Evolutionary conservation across 2,113 vertebrate genomes (phyloP), one percentile per base, ranked within the genome.

Genomic region (Cebidichthys violaceus): DNA sequence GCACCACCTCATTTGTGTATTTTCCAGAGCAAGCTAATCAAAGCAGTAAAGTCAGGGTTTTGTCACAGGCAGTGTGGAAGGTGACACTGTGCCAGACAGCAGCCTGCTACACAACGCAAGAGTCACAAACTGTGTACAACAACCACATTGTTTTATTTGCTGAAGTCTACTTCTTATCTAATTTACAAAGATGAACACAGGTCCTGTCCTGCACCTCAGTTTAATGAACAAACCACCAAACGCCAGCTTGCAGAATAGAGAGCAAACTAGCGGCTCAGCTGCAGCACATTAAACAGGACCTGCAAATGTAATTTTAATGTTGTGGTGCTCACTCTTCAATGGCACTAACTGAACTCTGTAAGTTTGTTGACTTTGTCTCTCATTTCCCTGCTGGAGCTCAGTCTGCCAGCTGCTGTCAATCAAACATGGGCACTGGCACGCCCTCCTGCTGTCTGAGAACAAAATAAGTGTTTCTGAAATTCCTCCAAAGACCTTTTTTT

Each of bases 211-310:
- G 22, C 37, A n/a, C 50, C 62, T n/a, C 4, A 7, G 27, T 31
- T 43, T 59, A 20, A 18, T 59, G 20, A 57, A 43, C 22, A 2
- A 66, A 17, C 43, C 4, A 47, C 45, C 45, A 47, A 47, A 47
- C 45, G 15, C 9, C 22, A 55, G 29, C 47, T 66, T 41, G 47
- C 73, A 41, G 62, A 20, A 6, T 13, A 24, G 11, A 35, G 11
- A 8, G 18, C 62, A 15, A 45, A 67, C 31, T 33, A 65, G 67
- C 55, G 61, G 22, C 55, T 60, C 41, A 29, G 31, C 9, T 66
- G 59, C 22, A 50, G 60, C 22, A 57, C 24, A 67, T 66, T 65
- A 18, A 50, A 50, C 39, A 78, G 35, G 35, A 65, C 41, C 17
- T 70, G 27, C 59, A 54, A 54, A 31, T 71, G 17, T 43, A 29